Evolutionary conservation across 2,888 invertebrate genomes (phyloP).

Genomic region (Nasonia oneida): DNA sequence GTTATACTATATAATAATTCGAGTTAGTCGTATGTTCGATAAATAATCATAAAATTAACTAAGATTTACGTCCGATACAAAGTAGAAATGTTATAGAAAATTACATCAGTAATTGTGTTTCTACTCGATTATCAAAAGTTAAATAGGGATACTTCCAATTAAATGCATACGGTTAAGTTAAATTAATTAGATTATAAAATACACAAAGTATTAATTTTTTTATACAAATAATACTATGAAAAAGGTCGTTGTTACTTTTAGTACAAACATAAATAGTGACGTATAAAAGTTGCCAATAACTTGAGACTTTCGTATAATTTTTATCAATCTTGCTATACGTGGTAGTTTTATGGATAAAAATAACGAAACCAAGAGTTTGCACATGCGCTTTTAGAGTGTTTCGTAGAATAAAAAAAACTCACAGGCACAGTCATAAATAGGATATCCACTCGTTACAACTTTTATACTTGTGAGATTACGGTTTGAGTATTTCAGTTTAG

Average conservation of each 20-base stretch:
- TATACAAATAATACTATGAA: slow-evolving; percentile 32
- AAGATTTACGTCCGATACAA: neutral
- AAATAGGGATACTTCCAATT: neutral
- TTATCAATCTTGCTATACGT: too few species aligned
- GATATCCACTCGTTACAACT: neutral
- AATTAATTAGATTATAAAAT: neutral
- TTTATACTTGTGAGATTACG: neutral
- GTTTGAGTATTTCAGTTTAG: neutral
- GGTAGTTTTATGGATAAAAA: too few species aligned
- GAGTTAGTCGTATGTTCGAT: neutral
- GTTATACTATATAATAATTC: neutral
- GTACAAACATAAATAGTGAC: slow-evolving; percentile 7
- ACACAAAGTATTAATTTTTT: slow-evolving; percentile 9
- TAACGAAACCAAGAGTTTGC: too few species aligned
- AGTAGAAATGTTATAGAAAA: slow-evolving; percentile 11
- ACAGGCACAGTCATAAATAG: neutral
- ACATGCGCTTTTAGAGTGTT: too few species aligned
- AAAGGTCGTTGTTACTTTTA: slow-evolving; percentile 16
- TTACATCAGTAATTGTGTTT: slow-evolving; percentile 13
- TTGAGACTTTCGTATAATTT: neutral
- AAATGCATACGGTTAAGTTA: slow-evolving; percentile 12
- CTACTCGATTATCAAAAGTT: neutral
- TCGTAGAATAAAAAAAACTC: neutral
- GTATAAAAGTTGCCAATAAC: neutral
- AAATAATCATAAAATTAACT: neutral